Evolutionary conservation across 2,113 vertebrate genomes (phyloP).

Genomic region (Blennius ocellaris): DNA sequence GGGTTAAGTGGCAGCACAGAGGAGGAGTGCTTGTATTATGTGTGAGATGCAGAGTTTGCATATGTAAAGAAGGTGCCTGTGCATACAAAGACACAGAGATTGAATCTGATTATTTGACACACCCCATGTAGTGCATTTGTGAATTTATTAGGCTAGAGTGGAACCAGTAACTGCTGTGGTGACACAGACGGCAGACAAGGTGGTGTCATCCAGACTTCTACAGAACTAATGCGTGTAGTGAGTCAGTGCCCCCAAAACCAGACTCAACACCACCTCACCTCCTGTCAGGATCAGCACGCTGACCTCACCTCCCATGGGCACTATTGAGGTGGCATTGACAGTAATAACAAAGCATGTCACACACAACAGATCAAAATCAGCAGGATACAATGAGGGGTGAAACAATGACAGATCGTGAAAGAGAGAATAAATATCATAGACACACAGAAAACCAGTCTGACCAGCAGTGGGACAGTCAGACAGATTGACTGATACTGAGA

Average conservation of each 20-base stretch:
- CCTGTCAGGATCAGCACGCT: constrained; percentile 67
- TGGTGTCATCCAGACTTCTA: constrained; percentile 49
- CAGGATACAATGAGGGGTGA: not conserved
- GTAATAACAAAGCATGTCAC: constrained; percentile 35
- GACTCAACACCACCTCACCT: constrained; percentile 60
- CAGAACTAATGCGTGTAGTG: constrained; percentile 43
- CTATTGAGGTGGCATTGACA: constrained; percentile 58
- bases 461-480: not conserved
- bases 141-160: constrained; percentile 15
- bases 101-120: constrained; percentile 6
- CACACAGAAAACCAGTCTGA: not conserved
- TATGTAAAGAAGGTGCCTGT: constrained; percentile 6
- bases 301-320: constrained; percentile 56
- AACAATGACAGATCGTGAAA: not conserved
- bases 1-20: constrained; percentile 20
- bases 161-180: constrained; percentile 32
- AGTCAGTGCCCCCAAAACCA: constrained; percentile 27
- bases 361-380: constrained; percentile 17
- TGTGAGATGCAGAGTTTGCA: constrained; percentile 19
- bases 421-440: constrained; percentile 3
- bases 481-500: not conserved
- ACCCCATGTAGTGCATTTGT: constrained; percentile 18
- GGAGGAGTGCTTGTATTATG: not conserved
- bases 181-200: constrained; percentile 33
- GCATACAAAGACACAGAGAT: not conserved